phyloP scores from a whole-genome alignment of 2,113 vertebrate genomes.

The Micronycteris hirsuta region DNA sequence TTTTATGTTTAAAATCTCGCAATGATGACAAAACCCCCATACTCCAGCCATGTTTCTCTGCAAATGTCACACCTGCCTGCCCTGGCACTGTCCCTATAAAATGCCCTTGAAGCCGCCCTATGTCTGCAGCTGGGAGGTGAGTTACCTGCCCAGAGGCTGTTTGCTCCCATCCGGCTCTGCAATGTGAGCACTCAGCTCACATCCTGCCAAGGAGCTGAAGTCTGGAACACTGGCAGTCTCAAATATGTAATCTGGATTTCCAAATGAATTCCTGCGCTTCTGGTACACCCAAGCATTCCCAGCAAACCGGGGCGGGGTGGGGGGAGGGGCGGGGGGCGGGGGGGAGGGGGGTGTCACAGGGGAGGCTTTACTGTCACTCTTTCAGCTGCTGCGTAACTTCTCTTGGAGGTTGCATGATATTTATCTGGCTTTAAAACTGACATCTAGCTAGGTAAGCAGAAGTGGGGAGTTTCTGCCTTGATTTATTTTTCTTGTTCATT shows the following conservation, averaged over 20 bases:
- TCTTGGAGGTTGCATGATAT: conserved; percentile 15
- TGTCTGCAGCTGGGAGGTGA: neutral
- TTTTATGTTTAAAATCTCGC: neutral
- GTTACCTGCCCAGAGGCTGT: neutral
- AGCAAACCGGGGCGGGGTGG: neutral
- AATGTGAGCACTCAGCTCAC: neutral
- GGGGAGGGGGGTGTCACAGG: fast-evolving
- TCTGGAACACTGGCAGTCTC: neutral
- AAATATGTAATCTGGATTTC: conserved; percentile 27
- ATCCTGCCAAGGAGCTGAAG: neutral
- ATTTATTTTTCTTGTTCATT: neutral
- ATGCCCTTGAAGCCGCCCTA: neutral
- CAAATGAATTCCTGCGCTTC: conserved; percentile 45
- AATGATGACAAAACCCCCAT: fast-evolving
- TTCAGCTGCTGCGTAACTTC: conserved; percentile 12
- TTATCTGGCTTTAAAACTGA: conserved; percentile 15
- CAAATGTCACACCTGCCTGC: neutral
- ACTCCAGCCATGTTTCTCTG: neutral
- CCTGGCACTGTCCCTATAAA: fast-evolving
- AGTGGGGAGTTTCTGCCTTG: neutral
- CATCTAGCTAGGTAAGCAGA: neutral
- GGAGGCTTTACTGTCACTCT: conserved; percentile 24
- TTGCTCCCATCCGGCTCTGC: neutral
- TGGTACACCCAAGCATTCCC: neutral
- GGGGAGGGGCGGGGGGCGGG: too few relatives aligned